Conservation (phyloP, 2,888 invertebrate genomes). For the Lasioglossum pauxillum region DNA sequence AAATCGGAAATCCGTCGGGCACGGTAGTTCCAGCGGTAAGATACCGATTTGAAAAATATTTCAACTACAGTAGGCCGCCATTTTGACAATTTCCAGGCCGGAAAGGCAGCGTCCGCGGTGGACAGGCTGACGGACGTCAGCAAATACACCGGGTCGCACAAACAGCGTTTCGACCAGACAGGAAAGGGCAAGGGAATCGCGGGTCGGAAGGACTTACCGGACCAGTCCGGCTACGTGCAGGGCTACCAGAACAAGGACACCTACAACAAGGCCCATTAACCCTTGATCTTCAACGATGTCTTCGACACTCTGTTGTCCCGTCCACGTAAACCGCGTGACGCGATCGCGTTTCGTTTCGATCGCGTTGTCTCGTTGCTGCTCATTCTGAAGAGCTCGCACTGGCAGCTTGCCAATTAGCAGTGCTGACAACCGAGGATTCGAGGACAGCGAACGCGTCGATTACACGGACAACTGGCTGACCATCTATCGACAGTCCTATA, state of each 20-base stretch:
- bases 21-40: neutral
- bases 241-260: constrained; percentile 94
- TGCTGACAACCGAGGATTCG: constrained; percentile 26
- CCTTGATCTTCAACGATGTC: constrained; percentile 40
- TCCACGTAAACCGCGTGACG: constrained; percentile 55
- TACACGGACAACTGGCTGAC: neutral
- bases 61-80: neutral
- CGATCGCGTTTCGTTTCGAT: constrained; percentile 24
- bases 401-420: constrained; percentile 4
- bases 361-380: constrained; percentile 4
- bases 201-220: constrained; percentile 91
- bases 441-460: neutral
- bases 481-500: neutral
- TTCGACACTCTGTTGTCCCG: constrained; percentile 58
- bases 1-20: neutral
- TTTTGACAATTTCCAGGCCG: constrained; percentile 76
- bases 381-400: constrained; percentile 6
- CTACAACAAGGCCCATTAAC: constrained; percentile 84
- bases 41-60: neutral
- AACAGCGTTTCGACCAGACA: constrained; percentile 92
- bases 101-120: constrained; percentile 85
- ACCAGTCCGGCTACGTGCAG: constrained; percentile 92
- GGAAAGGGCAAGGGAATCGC: constrained; percentile 95
- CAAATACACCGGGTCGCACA: constrained; percentile 95
- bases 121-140: constrained; percentile 93